A percentile compares a stretch with the other conserved stretches of the same genome.
Conservation (phyloP, 2,797 vertebrate genomes). For the Cirrhinus molitorella region DNA sequence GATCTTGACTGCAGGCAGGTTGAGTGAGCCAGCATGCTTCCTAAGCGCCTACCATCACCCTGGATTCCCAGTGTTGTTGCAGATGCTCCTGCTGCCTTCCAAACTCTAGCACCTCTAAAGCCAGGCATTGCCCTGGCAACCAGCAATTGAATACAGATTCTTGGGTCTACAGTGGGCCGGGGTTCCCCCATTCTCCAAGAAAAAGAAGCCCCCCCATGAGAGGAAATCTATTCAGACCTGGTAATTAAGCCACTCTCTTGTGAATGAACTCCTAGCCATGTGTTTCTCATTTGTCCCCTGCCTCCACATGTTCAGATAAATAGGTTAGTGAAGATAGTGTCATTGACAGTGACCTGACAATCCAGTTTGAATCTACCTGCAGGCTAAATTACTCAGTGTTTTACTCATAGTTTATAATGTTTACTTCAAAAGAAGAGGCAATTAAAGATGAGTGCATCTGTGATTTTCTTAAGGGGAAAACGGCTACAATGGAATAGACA, state of each 20-base stretch:
- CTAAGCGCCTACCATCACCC: background rate
- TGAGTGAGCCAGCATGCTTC: constrained; percentile 2
- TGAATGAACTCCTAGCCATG: constrained; percentile 1
- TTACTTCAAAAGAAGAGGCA: background rate
- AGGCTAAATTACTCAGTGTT: background rate
- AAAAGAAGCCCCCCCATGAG: background rate
- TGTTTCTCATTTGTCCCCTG: background rate
- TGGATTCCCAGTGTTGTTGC: background rate
- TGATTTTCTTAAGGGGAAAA: background rate
- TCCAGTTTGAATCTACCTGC: background rate
- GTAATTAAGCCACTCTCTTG: constrained; percentile 13
- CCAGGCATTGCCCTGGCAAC: constrained; percentile 17
- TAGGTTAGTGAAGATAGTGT: background rate
- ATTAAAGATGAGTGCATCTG: background rate
- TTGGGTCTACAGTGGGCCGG: background rate
- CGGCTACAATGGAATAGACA: background rate
- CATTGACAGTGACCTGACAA: constrained; percentile 8
- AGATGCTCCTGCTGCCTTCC: background rate
- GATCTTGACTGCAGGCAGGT: constrained; percentile 14
- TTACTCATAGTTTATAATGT: background rate
- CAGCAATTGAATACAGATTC: background rate
- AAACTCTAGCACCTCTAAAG: constrained; percentile 21
- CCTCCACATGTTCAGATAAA: background rate
- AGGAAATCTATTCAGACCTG: constrained; percentile 18
- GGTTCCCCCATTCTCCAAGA: background rate